A percentile compares a stretch with the other conserved stretches of the same genome.
Conservation (phyloP, 2,888 invertebrate species). For the Xestoiulus laeticollis region DNA sequence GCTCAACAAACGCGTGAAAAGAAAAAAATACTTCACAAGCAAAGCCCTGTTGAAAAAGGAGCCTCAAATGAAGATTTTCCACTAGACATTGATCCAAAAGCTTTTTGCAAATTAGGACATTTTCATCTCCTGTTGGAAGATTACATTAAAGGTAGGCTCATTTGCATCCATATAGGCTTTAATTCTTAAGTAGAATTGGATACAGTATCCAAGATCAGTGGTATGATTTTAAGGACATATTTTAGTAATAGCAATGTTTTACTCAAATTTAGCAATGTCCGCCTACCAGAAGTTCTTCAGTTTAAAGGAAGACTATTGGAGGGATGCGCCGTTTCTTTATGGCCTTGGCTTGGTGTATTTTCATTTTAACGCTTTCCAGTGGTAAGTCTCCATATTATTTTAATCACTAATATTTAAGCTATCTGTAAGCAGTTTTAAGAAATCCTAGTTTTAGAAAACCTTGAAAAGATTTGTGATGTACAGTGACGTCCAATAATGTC, state of each 20-base stretch:
- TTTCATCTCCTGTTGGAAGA: constrained; percentile 92
- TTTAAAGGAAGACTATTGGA: constrained; percentile 82
- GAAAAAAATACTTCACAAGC: constrained; percentile 51
- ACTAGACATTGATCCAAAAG: constrained; percentile 79
- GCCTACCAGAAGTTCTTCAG: constrained; percentile 86
- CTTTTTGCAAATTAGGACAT: constrained; percentile 95
- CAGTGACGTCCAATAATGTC: too few species aligned
- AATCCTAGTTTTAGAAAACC: too few species aligned
- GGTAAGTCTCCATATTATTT: constrained; percentile 77
- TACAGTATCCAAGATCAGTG: constrained; percentile 36
- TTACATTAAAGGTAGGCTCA: constrained; percentile 85
- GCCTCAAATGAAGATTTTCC: constrained; percentile 48
- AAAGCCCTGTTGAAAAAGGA: constrained; percentile 42
- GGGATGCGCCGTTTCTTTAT: constrained; percentile 87
- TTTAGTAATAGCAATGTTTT: background rate
- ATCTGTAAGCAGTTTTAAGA: background rate
- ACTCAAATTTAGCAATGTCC: constrained; percentile 82
- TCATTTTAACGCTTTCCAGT: constrained; percentile 93
- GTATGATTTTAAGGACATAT: background rate
- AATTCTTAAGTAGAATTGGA: constrained; percentile 16
- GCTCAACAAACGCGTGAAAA: constrained; percentile 73
- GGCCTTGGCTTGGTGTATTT: constrained; percentile 96
- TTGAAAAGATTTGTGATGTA: too few species aligned
- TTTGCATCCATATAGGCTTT: background rate
- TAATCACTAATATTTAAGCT: background rate